phyloP scores from a whole-genome alignment of 2,888 invertebrate genomes.

The Calliscelio sp. region DNA sequence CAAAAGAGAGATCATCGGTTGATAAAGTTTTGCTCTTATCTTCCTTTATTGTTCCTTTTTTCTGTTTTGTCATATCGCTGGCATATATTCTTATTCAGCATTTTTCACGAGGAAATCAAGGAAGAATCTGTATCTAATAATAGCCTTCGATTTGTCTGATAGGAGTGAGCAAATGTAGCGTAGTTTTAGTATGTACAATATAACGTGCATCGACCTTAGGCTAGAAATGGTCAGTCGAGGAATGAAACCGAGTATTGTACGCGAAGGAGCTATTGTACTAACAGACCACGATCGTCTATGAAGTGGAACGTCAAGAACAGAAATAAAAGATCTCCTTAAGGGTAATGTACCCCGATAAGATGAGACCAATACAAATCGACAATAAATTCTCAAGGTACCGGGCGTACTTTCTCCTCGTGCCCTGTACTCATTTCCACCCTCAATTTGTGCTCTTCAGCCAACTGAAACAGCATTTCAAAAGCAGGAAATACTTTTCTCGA shows the following conservation, averaged over 20 bases:
- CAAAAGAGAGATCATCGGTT: too few relatives aligned
- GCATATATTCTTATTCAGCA: too few relatives aligned
- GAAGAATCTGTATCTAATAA: too few relatives aligned
- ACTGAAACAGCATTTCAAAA: too few relatives aligned
- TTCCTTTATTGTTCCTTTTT: too few relatives aligned
- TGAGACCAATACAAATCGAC: constrained; percentile 38
- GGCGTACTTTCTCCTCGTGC: constrained; percentile 7
- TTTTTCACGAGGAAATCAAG: too few relatives aligned
- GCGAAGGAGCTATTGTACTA: constrained; percentile 54
- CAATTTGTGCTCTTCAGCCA: too few relatives aligned
- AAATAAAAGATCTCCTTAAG: constrained; percentile 64
- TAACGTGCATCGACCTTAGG: constrained; percentile 61
- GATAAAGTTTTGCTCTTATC: too few relatives aligned
- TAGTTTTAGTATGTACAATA: constrained; percentile 40
- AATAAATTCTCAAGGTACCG: constrained; percentile 33
- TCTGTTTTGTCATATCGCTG: too few relatives aligned
- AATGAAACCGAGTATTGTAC: constrained; percentile 49
- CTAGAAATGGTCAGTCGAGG: constrained; percentile 40
- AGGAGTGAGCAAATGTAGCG: not conserved
- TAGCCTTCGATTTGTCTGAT: not conserved
- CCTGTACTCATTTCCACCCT: too few relatives aligned
- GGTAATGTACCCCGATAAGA: constrained; percentile 43
- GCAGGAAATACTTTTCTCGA: too few relatives aligned
- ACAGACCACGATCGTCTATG: constrained; percentile 65
- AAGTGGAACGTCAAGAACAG: constrained; percentile 70